Evolutionary conservation across 2,113 vertebrate genomes (phyloP).

Genomic region (Regulus satrapa): DNA sequence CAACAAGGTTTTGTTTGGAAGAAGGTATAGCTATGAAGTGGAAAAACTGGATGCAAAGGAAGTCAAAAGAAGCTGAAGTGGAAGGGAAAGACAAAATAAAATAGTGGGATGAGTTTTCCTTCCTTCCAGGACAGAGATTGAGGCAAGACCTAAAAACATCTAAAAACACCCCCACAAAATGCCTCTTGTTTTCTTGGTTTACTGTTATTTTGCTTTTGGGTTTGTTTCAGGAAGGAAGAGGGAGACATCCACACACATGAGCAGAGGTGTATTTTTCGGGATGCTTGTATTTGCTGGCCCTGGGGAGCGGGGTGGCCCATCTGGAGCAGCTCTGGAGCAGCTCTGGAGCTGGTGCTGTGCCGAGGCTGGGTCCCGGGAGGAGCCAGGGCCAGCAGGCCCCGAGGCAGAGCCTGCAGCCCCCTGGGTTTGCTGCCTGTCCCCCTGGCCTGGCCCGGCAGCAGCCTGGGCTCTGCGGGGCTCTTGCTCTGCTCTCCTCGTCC

Average conservation of each 20-base stretch:
- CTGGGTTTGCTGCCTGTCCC: not conserved
- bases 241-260: too few relatives aligned
- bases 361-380: too few relatives aligned
- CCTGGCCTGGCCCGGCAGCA: not conserved
- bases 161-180: not conserved
- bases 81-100: not conserved
- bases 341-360: not conserved
- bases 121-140: not conserved
- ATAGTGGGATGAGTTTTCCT: not conserved
- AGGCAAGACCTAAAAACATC: not conserved
- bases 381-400: not conserved
- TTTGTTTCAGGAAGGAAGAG: not conserved
- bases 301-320: not conserved
- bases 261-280: not conserved
- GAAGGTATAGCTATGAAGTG: not conserved
- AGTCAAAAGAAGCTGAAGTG: not conserved
- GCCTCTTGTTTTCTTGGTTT: not conserved
- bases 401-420: not conserved
- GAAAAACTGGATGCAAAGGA: not conserved
- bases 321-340: not conserved
- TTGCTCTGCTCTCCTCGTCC: rapidly evolving
- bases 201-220: rapidly evolving
- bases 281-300: rapidly evolving
- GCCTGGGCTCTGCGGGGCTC: not conserved
- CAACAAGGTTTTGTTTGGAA: not conserved